These are phyloP conservation scores for Microtus montanus DNA, from an alignment of 2,113 vertebrate genomes.

Conservation along the genomic window DNA sequence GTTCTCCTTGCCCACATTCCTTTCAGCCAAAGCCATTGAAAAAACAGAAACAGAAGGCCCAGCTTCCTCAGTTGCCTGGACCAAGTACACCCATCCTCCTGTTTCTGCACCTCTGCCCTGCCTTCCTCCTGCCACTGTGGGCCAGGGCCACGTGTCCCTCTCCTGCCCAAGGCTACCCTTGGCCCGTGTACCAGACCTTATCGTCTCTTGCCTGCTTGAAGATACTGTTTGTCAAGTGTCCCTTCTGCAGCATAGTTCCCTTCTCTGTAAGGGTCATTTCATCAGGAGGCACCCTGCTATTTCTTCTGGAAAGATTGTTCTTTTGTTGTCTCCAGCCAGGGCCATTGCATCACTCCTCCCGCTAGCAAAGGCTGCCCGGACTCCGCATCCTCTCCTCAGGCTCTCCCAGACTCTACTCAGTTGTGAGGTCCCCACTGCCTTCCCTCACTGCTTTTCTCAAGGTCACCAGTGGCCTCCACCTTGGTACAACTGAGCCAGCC, in stretches of 20 bases:
- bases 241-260: background rate
- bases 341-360: background rate
- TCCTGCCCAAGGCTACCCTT: constrained; percentile 1
- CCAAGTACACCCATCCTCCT: background rate
- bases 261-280: background rate
- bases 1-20: background rate
- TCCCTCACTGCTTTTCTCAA: background rate
- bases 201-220: background rate
- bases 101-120: background rate
- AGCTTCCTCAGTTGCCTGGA: background rate
- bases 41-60: background rate
- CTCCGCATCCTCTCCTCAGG: background rate
- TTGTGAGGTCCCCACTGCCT: background rate
- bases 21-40: background rate
- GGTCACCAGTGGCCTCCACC: background rate
- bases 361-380: background rate
- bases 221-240: background rate
- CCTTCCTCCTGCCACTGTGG: background rate
- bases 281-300: background rate
- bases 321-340: background rate
- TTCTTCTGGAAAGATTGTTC: background rate
- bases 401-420: background rate
- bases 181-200: background rate
- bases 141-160: background rate
- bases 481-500: background rate